Evolutionary conservation across 2,888 invertebrate species (phyloP).

Genomic region (Drosophila rubida): DNA sequence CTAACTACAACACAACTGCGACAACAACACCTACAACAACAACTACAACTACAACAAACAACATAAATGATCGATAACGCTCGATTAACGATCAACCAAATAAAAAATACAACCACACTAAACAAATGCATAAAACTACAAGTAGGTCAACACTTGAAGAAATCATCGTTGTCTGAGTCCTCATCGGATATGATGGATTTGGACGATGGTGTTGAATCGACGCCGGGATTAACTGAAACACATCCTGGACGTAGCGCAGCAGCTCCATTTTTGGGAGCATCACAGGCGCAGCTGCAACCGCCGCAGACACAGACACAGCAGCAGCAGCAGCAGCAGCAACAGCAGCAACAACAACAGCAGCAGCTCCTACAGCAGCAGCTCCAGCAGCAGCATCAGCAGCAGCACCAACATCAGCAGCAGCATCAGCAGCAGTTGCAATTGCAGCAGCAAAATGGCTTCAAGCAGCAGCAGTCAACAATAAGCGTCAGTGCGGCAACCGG

Average conservation of each 20-base stretch:
- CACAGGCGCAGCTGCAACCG: conserved; percentile 58
- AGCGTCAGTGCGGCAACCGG: conserved; percentile 68
- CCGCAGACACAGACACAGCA: conserved; percentile 31
- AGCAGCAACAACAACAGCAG: conserved; percentile 41
- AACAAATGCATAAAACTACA: conserved; percentile 77
- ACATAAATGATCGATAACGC: conserved; percentile 19
- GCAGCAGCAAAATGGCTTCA: conserved; percentile 80
- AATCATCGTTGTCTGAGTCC: conserved; percentile 94
- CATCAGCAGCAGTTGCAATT: conserved; percentile 70
- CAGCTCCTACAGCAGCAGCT: conserved; percentile 62
- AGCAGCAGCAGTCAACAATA: conserved; percentile 77
- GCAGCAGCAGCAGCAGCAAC: conserved; percentile 55
- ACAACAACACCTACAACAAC: conserved; percentile 32
- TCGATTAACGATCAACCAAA: conserved; percentile 6
- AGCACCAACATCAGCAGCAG: conserved; percentile 62
- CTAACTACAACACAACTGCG: conserved; percentile 29
- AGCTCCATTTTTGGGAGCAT: conserved; percentile 85
- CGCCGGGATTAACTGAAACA: conserved; percentile 84
- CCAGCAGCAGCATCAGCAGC: conserved; percentile 66
- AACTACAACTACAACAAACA: conserved; percentile 22
- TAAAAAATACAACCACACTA: conserved; percentile 57
- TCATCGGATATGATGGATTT: conserved; percentile 97
- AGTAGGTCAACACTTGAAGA: conserved; percentile 94
- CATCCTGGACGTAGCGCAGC: conserved; percentile 84
- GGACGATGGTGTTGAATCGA: conserved; percentile 91